These are phyloP conservation scores for Drosophila buzzatii DNA, from an alignment of 2,888 invertebrate genomes.

Conservation along the genomic window DNA sequence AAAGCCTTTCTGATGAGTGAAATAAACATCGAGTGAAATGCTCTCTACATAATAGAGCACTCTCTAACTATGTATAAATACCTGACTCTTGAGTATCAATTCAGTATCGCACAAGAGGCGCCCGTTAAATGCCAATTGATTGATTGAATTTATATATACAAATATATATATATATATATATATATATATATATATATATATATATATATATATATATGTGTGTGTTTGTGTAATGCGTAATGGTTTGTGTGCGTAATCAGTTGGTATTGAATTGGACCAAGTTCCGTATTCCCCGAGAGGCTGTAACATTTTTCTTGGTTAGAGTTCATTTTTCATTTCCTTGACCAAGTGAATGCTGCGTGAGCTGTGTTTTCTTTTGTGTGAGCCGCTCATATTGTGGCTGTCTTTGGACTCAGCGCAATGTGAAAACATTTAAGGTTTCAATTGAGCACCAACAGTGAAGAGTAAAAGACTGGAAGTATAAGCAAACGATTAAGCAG, in stretches of 20 bases:
- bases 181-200: no score
- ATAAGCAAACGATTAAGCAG: constrained; percentile 24
- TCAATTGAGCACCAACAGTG: constrained; percentile 69
- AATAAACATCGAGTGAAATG: neutral
- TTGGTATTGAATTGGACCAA: constrained; percentile 4
- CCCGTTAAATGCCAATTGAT: constrained; percentile 62
- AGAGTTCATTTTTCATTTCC: constrained; percentile 11
- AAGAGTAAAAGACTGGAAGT: neutral
- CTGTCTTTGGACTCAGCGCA: constrained; percentile 41
- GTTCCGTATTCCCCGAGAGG: no score
- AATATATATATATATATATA: no score
- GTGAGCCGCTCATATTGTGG: constrained; percentile 17
- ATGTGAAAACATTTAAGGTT: constrained; percentile 78
- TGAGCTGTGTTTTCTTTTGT: constrained; percentile 17
- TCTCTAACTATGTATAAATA: neutral
- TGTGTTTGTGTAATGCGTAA: neutral
- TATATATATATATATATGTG: no score
- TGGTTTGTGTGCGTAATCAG: constrained; percentile 1
- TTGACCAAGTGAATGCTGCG: neutral
- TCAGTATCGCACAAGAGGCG: constrained; percentile 40
- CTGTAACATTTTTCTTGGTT: constrained; percentile 36
- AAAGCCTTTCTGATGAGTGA: no score
- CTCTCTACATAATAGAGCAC: neutral
- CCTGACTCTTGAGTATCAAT: neutral
- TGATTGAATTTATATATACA: constrained; percentile 41